Conservation (phyloP, 2,113 vertebrate species). For the Chionodraco myersi region DNA sequence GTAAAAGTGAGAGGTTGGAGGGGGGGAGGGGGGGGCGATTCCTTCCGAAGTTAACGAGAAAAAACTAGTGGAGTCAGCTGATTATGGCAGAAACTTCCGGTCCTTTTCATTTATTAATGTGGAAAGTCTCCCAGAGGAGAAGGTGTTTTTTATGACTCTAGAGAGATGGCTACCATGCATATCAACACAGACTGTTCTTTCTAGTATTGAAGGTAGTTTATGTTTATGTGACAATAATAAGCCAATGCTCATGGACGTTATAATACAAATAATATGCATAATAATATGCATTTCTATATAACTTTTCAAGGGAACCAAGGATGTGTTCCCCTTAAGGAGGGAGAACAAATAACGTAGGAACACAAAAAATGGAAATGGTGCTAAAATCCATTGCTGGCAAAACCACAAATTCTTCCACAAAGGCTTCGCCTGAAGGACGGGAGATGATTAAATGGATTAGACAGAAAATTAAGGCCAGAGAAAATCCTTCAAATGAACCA, state of each 20-base stretch:
- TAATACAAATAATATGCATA: no score
- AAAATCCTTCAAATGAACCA: not conserved
- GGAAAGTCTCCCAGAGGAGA: constrained; percentile 43
- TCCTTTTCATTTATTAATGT: constrained; percentile 33
- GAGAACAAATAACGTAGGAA: no score
- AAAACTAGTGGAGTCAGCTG: constrained; percentile 62
- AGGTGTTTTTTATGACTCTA: constrained; percentile 36
- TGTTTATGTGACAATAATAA: constrained; percentile 1
- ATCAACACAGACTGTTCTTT: constrained; percentile 14
- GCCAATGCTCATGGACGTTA: not conserved
- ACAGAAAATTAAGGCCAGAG: no score
- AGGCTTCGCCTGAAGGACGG: no score
- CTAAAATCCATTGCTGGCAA: no score
- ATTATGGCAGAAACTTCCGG: constrained; percentile 41
- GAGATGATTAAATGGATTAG: no score
- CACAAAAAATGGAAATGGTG: no score
- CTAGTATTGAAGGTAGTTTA: constrained; percentile 17
- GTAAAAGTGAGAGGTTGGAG: constrained; percentile 59
- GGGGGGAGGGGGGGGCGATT: not conserved
- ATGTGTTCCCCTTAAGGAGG: no score
- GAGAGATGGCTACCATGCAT: constrained; percentile 6
- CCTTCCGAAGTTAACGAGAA: constrained; percentile 72
- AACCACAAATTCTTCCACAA: no score
- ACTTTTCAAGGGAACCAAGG: no score
- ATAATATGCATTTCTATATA: no score